Conservation (phyloP, 64 coral and sea anemone species). For the Hydrozoanthus tunicans region DNA sequence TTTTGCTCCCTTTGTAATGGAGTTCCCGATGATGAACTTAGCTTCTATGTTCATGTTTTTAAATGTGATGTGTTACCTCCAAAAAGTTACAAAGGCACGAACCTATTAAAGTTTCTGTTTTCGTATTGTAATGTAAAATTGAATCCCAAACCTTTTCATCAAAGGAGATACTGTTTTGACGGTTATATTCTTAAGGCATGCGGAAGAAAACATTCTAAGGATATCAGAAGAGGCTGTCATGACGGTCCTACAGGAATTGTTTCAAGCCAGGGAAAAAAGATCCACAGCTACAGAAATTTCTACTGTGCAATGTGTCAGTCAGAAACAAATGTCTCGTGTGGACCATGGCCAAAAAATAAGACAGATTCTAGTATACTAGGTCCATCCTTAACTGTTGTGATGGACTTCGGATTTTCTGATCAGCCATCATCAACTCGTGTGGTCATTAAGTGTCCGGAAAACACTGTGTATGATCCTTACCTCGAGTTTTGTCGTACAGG, state of each 20-base stretch:
- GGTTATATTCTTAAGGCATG: not conserved
- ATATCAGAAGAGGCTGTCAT: not conserved
- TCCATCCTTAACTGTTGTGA: slow-evolving; percentile 1
- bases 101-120: not conserved
- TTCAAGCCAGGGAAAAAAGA: not conserved
- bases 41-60: not conserved
- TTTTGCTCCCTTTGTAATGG: slow-evolving; percentile 42
- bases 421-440: not conserved
- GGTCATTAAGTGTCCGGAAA: not conserved
- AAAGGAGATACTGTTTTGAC: slow-evolving; percentile 13
- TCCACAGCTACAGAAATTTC: not conserved
- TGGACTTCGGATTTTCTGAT: slow-evolving; percentile 30
- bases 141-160: not conserved
- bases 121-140: not conserved
- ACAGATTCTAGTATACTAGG: not conserved
- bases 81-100: not conserved
- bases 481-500: slow-evolving; percentile 17
- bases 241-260: not conserved
- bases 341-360: not conserved
- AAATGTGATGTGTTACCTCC: slow-evolving; percentile 12
- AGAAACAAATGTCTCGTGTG: not conserved
- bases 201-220: not conserved
- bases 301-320: not conserved
- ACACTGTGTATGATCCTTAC: not conserved
- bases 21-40: not conserved